Evolutionary conservation across 2,888 invertebrate species (phyloP).

Genomic region (Fissipunctia ypsillon): DNA sequence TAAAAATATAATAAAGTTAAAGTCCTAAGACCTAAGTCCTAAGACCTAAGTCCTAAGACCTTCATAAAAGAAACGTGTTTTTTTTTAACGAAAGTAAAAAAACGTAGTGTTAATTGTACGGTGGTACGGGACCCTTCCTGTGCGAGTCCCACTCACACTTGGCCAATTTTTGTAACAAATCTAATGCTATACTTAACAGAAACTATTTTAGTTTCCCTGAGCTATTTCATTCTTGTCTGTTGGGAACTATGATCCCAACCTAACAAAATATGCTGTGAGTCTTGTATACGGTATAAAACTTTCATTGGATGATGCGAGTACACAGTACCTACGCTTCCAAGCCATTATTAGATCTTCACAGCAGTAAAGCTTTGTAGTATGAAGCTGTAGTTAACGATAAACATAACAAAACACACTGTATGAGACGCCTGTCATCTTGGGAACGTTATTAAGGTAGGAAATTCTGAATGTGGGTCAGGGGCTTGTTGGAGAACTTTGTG

Average conservation of each 20-base stretch:
- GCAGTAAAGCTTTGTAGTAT: no score
- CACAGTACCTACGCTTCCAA: slow-evolving; percentile 5
- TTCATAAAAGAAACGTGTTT: no score
- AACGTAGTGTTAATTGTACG: no score
- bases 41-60: no score
- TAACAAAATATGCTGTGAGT: not conserved
- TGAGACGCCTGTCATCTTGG: slow-evolving; percentile 28
- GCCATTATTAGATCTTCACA: slow-evolving; percentile 50
- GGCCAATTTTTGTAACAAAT: not conserved
- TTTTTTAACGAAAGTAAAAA: no score
- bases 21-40: no score
- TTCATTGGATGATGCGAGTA: slow-evolving; percentile 13
- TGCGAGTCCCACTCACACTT: no score
- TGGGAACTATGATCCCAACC: not conserved
- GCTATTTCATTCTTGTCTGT: not conserved
- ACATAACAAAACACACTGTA: slow-evolving; percentile 45
- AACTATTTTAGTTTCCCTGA: not conserved
- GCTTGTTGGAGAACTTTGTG: no score
- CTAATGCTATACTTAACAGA: not conserved
- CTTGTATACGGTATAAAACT: slow-evolving; percentile 8
- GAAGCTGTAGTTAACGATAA: slow-evolving; percentile 30
- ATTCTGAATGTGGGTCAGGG: slow-evolving; percentile 24
- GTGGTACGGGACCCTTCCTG: no score
- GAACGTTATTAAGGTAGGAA: slow-evolving; percentile 4
- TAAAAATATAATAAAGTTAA: no score